A percentile compares a stretch with the other conserved stretches of the same genome.
These are phyloP conservation scores for Agapostemon virescens DNA, from an alignment of 2,888 invertebrate genomes.

Conservation along the genomic window DNA sequence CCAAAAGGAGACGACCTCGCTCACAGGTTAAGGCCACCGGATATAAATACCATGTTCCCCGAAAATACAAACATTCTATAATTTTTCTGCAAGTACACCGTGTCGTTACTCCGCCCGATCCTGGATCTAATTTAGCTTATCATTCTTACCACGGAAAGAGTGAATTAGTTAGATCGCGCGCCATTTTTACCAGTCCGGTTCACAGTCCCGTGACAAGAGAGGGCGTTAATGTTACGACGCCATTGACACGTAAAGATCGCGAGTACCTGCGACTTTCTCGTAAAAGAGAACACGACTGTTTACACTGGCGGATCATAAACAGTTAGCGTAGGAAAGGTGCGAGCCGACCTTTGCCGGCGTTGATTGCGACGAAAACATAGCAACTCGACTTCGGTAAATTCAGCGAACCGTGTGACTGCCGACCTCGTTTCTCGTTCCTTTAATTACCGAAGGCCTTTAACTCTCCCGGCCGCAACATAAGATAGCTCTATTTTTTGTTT, in stretches of 20 bases:
- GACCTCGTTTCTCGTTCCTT: slow-evolving; percentile 49
- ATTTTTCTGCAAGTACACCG: no score
- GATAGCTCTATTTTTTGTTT: slow-evolving; percentile 28
- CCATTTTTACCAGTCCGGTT: no score
- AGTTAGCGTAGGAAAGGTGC: slow-evolving; percentile 50
- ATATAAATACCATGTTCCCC: no score
- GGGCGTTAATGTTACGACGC: slow-evolving; percentile 30
- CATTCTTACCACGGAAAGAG: no score
- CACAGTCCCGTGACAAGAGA: no score
- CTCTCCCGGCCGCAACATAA: slow-evolving; percentile 12
- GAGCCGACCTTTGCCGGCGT: slow-evolving; percentile 56
- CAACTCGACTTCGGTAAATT: slow-evolving; percentile 42
- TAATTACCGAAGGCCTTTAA: slow-evolving; percentile 41
- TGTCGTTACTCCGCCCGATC: no score
- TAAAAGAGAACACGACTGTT: slow-evolving; percentile 61
- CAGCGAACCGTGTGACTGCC: slow-evolving; percentile 54
- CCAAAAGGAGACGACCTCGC: no score
- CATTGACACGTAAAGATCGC: slow-evolving; percentile 56
- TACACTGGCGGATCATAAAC: slow-evolving; percentile 59
- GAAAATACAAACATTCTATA: no score
- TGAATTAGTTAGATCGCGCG: no score
- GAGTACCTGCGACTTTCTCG: slow-evolving; percentile 50
- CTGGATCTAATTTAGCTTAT: no score
- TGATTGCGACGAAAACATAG: slow-evolving; percentile 54
- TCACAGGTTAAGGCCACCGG: no score